Evolutionary conservation across 2,113 vertebrate genomes (phyloP).

Genomic region (Excalfactoria chinensis): DNA sequence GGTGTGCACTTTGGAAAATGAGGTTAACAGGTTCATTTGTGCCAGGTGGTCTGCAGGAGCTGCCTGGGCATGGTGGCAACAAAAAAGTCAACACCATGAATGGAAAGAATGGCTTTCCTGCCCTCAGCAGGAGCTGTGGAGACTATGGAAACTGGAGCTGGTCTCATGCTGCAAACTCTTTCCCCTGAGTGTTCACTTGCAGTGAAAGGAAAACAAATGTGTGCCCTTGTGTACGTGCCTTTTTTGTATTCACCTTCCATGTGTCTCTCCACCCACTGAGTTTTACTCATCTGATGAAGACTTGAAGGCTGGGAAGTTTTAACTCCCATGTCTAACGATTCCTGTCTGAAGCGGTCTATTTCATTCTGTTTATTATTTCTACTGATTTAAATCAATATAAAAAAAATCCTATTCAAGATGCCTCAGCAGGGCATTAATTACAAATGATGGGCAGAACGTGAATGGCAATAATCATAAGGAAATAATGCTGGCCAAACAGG

Average conservation of each 20-base stretch:
- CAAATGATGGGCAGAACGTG: neutral
- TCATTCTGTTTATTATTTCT: slow-evolving; percentile 37
- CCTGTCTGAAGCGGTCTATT: neutral
- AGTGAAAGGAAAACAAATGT: slow-evolving; percentile 66
- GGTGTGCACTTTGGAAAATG: slow-evolving; percentile 28
- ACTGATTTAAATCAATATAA: slow-evolving; percentile 5
- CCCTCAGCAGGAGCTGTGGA: slow-evolving; percentile 31
- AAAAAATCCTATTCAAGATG: neutral
- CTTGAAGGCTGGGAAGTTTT: slow-evolving; percentile 35
- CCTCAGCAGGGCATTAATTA: neutral
- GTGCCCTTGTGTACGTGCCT: neutral
- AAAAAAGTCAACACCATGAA: neutral
- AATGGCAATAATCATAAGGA: neutral
- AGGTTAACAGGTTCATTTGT: slow-evolving; percentile 27
- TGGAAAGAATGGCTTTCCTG: slow-evolving; percentile 45
- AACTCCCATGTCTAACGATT: neutral
- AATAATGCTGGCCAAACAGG: neutral
- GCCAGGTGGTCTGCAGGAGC: slow-evolving; percentile 45
- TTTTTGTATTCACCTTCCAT: slow-evolving; percentile 38
- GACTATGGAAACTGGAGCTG: slow-evolving; percentile 58
- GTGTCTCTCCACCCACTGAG: slow-evolving; percentile 27
- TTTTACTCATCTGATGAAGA: slow-evolving; percentile 45
- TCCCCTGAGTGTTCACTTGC: neutral
- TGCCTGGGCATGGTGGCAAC: neutral
- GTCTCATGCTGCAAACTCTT: neutral